Base-by-base conservation (phyloP, 2,797 vertebrate genomes). In the Danio kyathit region DNA sequence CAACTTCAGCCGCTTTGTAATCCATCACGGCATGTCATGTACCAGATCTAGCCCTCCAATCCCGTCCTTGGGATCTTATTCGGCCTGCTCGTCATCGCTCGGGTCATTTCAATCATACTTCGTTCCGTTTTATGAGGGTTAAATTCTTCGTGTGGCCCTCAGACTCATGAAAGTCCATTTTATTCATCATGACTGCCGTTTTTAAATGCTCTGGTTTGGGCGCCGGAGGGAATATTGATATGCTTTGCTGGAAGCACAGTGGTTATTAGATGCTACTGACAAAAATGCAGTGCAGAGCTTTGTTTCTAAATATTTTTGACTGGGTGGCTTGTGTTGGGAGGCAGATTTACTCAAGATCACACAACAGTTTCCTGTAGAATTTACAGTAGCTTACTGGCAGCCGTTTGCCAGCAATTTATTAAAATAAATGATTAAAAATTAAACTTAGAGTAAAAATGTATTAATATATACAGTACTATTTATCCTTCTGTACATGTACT, bases 1-100 rank as follows among this genome's bases (percentile, higher is more conserved):
- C 88, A 89, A 13, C 80, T 73, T 52, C 81, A 74, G 67, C 65
- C 54, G 57, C 83, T 82, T 74, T 86, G 75, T 85, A 86, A 89
- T 89, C 87, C 86, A 88, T 89, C 87, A 89, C 84, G 57, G 44
- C 14, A 74, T 86, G 87, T 86, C 85, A 88, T 81, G 83, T 82
- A 84, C 64, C 80, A 63, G 74, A 75, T 29, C 71, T 57, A 19
- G 57, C 63, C 56, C 38, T 49, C 44, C 60, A 57, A 46, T 70
- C 77, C 46, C 38, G 38, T 84, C 74, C 80, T 61, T 74, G 56
- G 72, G 69, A 80, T 69, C 40, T 43, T 44, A 46, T 16, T 29
- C 29, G 56, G 48, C 38, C 51, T 52, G 52, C 59, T 51, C 63
- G 3, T 48, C 51, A 5, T 41, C 6, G 10, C 63, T 65, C 43